A percentile compares a stretch with the other conserved stretches of the same genome.
These are phyloP conservation scores for Sminthopsis crassicaudata DNA, from an alignment of 2,113 vertebrate genomes.

Conservation along the genomic window DNA sequence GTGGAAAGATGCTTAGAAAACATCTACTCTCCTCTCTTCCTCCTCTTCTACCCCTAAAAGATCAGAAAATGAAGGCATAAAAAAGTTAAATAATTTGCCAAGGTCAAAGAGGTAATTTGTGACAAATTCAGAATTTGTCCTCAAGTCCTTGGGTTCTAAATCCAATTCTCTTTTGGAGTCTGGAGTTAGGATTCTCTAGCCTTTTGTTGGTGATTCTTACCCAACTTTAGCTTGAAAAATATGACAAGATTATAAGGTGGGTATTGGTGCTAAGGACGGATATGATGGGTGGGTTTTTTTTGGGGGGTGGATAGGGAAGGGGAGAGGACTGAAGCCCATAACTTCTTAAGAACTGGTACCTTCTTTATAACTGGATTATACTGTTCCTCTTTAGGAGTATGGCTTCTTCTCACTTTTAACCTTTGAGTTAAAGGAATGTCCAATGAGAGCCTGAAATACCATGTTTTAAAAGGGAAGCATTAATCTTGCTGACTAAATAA, in stretches of 20 bases:
- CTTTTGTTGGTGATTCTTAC: too few relatives aligned
- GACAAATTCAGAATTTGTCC: not conserved
- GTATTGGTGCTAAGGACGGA: too few relatives aligned
- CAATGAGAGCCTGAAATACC: not conserved
- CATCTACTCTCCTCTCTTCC: not conserved
- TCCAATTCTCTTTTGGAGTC: too few relatives aligned
- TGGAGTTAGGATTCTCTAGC: too few relatives aligned
- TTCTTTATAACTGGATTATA: not conserved
- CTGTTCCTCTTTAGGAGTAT: not conserved
- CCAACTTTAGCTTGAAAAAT: not conserved
- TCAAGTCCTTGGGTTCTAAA: not conserved
- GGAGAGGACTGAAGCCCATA: not conserved
- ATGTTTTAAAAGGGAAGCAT: not conserved
- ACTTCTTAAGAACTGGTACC: not conserved
- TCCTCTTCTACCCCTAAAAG: not conserved
- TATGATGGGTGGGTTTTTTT: not conserved
- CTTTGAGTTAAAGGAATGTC: not conserved
- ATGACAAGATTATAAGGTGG: not conserved
- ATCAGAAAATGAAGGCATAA: not conserved
- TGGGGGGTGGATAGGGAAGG: not conserved
- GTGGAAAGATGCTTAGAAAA: not conserved
- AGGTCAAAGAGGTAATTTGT: not conserved
- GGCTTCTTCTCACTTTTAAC: not conserved
- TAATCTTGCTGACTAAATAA: not conserved
- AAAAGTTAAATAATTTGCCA: not conserved